phyloP scores from a whole-genome alignment of 1,140 invertebrate genomes.

The Saxidomus purpurata region DNA sequence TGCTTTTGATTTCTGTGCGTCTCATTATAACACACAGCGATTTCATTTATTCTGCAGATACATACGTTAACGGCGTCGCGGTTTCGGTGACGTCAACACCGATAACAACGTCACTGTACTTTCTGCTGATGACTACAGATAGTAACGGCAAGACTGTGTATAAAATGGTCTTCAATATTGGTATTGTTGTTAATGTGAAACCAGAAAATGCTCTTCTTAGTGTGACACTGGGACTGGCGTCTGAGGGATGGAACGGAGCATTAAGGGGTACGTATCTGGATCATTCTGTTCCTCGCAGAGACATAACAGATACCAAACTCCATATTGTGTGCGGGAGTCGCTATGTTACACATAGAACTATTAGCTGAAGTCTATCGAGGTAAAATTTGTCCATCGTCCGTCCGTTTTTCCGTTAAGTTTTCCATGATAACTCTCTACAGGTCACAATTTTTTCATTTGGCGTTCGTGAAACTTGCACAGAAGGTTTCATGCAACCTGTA shows the following conservation, averaged over 20 bases:
- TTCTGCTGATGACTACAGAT: conserved; percentile 1
- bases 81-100: not conserved
- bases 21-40: not conserved
- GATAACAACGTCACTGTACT: not conserved
- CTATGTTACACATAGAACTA: no score
- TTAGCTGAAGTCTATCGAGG: no score
- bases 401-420: no score
- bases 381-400: no score
- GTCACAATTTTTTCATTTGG: no score
- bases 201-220: conserved; percentile 10
- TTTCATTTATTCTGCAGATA: conserved; percentile 2
- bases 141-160: not conserved
- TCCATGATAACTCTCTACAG: no score
- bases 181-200: conserved; percentile 12
- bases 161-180: conserved; percentile 36
- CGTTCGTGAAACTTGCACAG: no score
- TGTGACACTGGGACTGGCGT: not conserved
- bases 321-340: no score
- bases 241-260: conserved; percentile 15
- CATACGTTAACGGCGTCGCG: conserved; percentile 9
- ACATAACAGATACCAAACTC: no score
- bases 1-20: no score
- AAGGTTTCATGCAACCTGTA: no score
- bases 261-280: conserved; percentile 30
- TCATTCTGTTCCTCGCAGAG: no score